Evolutionary conservation across 1,140 invertebrate species (phyloP).

Genomic region (Diorhabda sublineata): DNA sequence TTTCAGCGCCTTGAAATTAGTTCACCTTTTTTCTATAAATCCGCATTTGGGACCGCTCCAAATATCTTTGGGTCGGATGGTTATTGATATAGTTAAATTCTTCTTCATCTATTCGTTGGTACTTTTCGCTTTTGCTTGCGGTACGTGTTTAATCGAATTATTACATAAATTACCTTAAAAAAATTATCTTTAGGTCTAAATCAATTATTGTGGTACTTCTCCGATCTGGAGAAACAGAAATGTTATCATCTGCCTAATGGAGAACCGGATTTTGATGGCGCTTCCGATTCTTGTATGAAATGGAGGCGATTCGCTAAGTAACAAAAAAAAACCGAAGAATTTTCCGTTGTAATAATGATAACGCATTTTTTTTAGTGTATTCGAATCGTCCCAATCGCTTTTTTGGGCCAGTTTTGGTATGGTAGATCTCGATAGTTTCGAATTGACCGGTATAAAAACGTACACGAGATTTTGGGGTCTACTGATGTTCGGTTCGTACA

Average conservation of each 20-base stretch:
- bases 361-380: conserved; percentile 61
- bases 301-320: conserved; percentile 69
- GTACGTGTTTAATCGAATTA: conserved; percentile 45
- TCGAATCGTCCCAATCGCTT: conserved; percentile 82
- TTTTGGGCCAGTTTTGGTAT: conserved; percentile 89
- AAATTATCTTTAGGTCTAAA: conserved; percentile 57
- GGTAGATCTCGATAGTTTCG: conserved; percentile 75
- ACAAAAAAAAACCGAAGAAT: conserved; percentile 11
- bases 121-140: conserved; percentile 79
- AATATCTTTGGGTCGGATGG: conserved; percentile 79
- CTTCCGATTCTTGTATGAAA: conserved; percentile 69
- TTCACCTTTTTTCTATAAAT: conserved; percentile 89
- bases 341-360: too few species aligned
- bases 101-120: conserved; percentile 82
- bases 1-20: conserved; percentile 74
- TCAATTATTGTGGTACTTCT: conserved; percentile 88
- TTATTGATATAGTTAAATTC: conserved; percentile 84
- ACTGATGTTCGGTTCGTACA: conserved; percentile 77
- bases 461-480: conserved; percentile 78
- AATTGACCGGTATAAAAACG: conserved; percentile 69
- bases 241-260: conserved; percentile 62
- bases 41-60: conserved; percentile 84
- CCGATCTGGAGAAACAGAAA: conserved; percentile 71
- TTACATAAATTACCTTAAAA: neutral
- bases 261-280: conserved; percentile 60